A percentile compares a stretch with the other conserved stretches of the same genome.
Conservation (phyloP, 2,888 invertebrate species). For the Parascotia fuliginaria region DNA sequence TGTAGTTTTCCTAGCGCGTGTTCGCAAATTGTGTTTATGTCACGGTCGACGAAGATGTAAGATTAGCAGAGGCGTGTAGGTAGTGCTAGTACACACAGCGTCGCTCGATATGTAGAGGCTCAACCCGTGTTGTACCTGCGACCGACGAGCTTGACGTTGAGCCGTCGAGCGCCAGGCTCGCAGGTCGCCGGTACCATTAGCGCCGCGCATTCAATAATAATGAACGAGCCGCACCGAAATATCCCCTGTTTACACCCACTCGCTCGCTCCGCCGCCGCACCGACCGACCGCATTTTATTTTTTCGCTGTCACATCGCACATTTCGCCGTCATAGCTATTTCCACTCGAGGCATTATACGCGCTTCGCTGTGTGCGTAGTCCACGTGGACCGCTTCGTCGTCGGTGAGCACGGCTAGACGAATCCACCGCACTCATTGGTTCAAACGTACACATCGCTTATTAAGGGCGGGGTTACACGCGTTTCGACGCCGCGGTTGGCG, state of each 20-base stretch:
- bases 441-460: conserved; percentile 79
- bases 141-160: too few relatives aligned
- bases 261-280: conserved; percentile 71
- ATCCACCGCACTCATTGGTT: conserved; percentile 65
- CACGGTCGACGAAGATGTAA: neutral
- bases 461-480: conserved; percentile 85
- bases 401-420: conserved; percentile 74
- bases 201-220: conserved; percentile 85
- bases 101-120: too few relatives aligned
- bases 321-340: conserved; percentile 87
- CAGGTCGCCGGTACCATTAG: conserved; percentile 70
- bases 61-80: conserved; percentile 2
- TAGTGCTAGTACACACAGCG: neutral
- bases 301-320: conserved; percentile 86
- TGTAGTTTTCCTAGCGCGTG: neutral
- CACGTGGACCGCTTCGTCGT: conserved; percentile 82
- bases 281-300: conserved; percentile 86
- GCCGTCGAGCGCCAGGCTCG: conserved; percentile 49
- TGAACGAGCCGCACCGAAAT: conserved; percentile 84
- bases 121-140: too few relatives aligned
- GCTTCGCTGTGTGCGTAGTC: conserved; percentile 78
- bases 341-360: conserved; percentile 85
- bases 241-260: conserved; percentile 86
- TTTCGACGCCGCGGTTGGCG: conserved; percentile 63
- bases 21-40: neutral